Base-by-base conservation (phyloP, 64 coral and sea anemone species). In the Porites australiensis region DNA sequence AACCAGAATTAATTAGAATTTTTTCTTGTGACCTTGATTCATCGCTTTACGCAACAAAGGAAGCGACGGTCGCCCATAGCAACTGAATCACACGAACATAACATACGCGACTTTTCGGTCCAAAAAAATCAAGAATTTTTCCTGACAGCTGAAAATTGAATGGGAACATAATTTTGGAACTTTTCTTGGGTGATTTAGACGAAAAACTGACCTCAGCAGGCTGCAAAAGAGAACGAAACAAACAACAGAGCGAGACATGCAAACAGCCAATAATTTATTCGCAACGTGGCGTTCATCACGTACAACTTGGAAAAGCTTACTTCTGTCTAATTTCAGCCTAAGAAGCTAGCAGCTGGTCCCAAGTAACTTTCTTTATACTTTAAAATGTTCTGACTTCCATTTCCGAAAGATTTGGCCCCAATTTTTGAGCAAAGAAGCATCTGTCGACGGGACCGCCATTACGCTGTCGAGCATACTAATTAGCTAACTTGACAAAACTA, bases 301-400 rank as follows among this genome's bases (percentile, higher is more conserved):
- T 70, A 70, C 19, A 70, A 19, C 8, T 70, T 70, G 22, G 27
- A 70, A 70, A 70, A 70, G 67, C 67, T 19, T 70, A 5, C 67
- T 70, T 70, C 67, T 70, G 19, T 19, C 20, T 70, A 70, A 70
- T 70, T 70, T 22, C 67, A 70, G 67, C 19, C 67, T 22, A 23
- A 70, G 22, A 70, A 70, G 67, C 67, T n/a, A 70, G 67, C 67
- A 70, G 27, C 67, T 70, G 67, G 67, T 70, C 67, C 67, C 16
- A 70, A 70, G 27, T 70, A 23, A 70, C 67, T 21, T 22, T 21
- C 67, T 70, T n/a, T 70, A 70, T 21, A n/a, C 67, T 21, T 70
- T 37, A 19, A 70, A 70, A 70, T 70, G 67, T 70, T n/a, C 67
- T 70, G 67, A 70, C 67, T 70, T 70, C 67, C 22, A 70, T 70